phyloP scores from a whole-genome alignment of 1,140 invertebrate genomes.

The Eumaeus atala region DNA sequence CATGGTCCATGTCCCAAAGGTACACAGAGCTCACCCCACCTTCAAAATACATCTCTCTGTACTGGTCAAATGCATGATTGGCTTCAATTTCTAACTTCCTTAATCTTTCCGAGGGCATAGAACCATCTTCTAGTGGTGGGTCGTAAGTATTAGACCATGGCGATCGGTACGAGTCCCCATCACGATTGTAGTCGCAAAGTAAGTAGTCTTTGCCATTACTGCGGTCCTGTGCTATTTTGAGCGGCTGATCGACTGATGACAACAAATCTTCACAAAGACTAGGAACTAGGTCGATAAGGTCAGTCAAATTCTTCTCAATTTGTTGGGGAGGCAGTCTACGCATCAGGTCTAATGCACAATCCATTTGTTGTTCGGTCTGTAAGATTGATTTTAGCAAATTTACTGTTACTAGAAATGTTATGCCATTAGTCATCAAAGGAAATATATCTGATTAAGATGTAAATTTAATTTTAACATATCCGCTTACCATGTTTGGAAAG shows the following conservation, averaged over 20 bases:
- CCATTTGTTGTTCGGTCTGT: slow-evolving; percentile 97
- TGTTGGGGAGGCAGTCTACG: slow-evolving; percentile 97
- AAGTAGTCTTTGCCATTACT: slow-evolving; percentile 97
- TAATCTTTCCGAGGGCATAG: slow-evolving; percentile 97
- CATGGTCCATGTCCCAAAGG: slow-evolving; percentile 99
- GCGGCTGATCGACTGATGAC: slow-evolving; percentile 97
- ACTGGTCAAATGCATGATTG: slow-evolving; percentile 98
- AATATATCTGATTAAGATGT: slow-evolving; percentile 27
- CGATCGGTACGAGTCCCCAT: slow-evolving; percentile 99
- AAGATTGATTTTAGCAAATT: slow-evolving; percentile 29
- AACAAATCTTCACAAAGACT: slow-evolving; percentile 96
- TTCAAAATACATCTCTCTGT: slow-evolving; percentile 99
- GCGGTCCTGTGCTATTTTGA: slow-evolving; percentile 98
- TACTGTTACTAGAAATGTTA: slow-evolving; percentile 2
- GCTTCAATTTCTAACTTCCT: slow-evolving; percentile 98
- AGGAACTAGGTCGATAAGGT: slow-evolving; percentile 97
- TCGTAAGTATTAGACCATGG: slow-evolving; percentile 99
- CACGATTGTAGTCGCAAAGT: slow-evolving; percentile 97
- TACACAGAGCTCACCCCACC: slow-evolving; percentile 99
- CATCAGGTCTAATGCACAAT: slow-evolving; percentile 99
- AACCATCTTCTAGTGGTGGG: slow-evolving; percentile 97
- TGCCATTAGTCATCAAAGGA: slow-evolving; percentile 68
- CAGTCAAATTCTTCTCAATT: slow-evolving; percentile 98
- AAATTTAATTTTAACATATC: background rate
- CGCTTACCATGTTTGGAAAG: slow-evolving; percentile 29